phyloP scores from a whole-genome alignment of 2,797 vertebrate species.

The Pristis pectinata region DNA sequence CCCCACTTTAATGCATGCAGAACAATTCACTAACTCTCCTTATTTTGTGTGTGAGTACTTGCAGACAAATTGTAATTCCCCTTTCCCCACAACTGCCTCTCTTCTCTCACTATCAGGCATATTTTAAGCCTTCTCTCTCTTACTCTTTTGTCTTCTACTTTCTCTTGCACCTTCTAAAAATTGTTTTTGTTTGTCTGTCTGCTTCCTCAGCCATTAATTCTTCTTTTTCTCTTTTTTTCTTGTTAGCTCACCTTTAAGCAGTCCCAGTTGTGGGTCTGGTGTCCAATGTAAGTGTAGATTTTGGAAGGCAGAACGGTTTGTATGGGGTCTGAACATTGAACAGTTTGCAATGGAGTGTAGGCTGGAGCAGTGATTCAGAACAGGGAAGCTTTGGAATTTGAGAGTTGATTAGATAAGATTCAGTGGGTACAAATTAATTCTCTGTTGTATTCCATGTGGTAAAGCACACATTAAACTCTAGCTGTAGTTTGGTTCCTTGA shows the following conservation, averaged over 20 bases:
- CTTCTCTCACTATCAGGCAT: not conserved
- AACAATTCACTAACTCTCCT: too few relatives aligned
- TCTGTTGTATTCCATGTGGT: too few relatives aligned
- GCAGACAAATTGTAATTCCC: not conserved
- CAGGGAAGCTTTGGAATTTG: not conserved
- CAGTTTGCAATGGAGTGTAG: too few relatives aligned
- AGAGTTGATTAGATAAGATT: too few relatives aligned
- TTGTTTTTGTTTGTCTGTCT: not conserved
- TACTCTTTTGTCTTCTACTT: not conserved
- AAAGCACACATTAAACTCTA: too few relatives aligned
- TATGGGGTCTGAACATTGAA: too few relatives aligned
- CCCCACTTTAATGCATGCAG: not conserved
- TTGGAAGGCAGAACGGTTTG: not conserved
- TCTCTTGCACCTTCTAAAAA: not conserved
- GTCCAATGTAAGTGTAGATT: not conserved
- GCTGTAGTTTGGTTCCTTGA: too few relatives aligned
- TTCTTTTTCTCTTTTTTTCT: not conserved
- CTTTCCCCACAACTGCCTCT: not conserved
- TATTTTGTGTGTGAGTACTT: not conserved
- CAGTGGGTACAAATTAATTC: too few relatives aligned
- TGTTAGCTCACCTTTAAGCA: not conserved
- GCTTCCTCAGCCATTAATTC: not conserved
- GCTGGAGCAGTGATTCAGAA: not conserved
- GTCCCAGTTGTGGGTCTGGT: not conserved
- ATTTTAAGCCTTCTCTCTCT: not conserved